phyloP scores from a whole-genome alignment of 1,140 invertebrate genomes.

The Achatina immaculata region DNA sequence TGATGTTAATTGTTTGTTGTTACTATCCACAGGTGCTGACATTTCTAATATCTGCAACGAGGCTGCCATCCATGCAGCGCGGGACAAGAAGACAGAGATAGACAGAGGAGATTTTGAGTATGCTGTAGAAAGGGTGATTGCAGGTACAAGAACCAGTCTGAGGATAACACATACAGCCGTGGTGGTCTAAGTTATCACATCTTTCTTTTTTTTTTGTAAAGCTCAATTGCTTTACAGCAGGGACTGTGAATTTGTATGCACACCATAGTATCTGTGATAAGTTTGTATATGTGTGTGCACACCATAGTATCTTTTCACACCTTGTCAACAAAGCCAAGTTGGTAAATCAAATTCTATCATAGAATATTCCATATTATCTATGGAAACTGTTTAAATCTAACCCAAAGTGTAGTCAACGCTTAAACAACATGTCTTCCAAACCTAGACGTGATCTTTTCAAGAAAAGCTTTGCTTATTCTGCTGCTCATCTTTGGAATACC shows the following conservation, averaged over 20 bases:
- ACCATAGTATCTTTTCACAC: neutral
- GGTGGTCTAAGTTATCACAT: too few relatives aligned
- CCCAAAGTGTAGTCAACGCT: too few relatives aligned
- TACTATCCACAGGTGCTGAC: slow-evolving; percentile 86
- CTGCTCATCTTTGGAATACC: too few relatives aligned
- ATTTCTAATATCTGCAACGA: slow-evolving; percentile 96
- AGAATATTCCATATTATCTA: too few relatives aligned
- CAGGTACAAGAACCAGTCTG: slow-evolving; percentile 78
- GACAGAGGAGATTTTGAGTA: slow-evolving; percentile 83
- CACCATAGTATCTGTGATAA: neutral
- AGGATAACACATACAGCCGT: too few relatives aligned
- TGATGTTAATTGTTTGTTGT: too few relatives aligned
- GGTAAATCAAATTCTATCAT: too few relatives aligned
- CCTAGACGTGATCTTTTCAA: too few relatives aligned
- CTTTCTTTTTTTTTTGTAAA: neutral
- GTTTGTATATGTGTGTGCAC: neutral
- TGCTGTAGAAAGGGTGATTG: slow-evolving; percentile 89
- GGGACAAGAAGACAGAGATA: slow-evolving; percentile 79
- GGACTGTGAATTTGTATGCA: neutral
- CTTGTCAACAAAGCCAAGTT: too few relatives aligned
- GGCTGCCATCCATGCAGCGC: slow-evolving; percentile 90
- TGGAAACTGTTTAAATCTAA: too few relatives aligned
- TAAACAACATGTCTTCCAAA: too few relatives aligned
- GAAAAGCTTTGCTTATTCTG: too few relatives aligned
- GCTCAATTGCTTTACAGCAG: neutral